phyloP scores from a whole-genome alignment of 2,888 invertebrate genomes.

The Sipunculus nudus region DNA sequence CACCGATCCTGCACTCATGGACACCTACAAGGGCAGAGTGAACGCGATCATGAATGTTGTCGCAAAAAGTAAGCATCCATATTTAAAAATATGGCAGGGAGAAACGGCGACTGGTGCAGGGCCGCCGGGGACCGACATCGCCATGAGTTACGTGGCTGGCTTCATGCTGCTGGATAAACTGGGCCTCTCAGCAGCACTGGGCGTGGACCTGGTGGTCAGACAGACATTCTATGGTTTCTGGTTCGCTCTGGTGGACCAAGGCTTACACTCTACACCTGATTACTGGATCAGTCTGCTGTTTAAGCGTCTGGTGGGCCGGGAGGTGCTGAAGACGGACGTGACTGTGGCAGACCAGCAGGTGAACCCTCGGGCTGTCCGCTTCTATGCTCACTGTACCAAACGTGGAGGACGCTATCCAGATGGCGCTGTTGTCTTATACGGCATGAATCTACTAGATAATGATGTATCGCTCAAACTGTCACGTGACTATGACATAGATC shows the following conservation, averaged over 20 bases:
- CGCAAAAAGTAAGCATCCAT: slow-evolving; percentile 38
- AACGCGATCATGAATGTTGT: slow-evolving; percentile 3
- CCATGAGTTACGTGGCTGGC: slow-evolving; percentile 74
- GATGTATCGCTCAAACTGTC: too few relatives aligned
- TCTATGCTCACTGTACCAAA: slow-evolving; percentile 78
- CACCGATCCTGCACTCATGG: slow-evolving; percentile 73
- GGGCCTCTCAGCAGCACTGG: slow-evolving; percentile 76
- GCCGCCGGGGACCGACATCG: slow-evolving; percentile 76
- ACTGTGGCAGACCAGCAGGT: slow-evolving; percentile 61
- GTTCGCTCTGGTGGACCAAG: slow-evolving; percentile 74
- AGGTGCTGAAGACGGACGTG: slow-evolving; percentile 68
- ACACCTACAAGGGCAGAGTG: slow-evolving; percentile 73
- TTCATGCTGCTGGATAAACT: slow-evolving; percentile 81
- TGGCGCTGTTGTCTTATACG: slow-evolving; percentile 3
- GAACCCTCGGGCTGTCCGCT: slow-evolving; percentile 67
- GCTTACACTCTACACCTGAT: slow-evolving; percentile 65
- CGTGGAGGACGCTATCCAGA: background rate
- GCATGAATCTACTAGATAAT: slow-evolving; percentile 8
- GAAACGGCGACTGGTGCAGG: slow-evolving; percentile 81
- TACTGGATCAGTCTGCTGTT: slow-evolving; percentile 81
- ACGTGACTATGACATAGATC: too few relatives aligned
- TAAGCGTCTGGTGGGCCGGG: slow-evolving; percentile 79
- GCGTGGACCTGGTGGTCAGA: slow-evolving; percentile 76
- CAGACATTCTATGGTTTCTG: slow-evolving; percentile 77
- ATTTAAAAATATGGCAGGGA: slow-evolving; percentile 70